Evolutionary conservation across 1,140 invertebrate species (phyloP).

Genomic region (Macrosteles quadrilineatus): DNA sequence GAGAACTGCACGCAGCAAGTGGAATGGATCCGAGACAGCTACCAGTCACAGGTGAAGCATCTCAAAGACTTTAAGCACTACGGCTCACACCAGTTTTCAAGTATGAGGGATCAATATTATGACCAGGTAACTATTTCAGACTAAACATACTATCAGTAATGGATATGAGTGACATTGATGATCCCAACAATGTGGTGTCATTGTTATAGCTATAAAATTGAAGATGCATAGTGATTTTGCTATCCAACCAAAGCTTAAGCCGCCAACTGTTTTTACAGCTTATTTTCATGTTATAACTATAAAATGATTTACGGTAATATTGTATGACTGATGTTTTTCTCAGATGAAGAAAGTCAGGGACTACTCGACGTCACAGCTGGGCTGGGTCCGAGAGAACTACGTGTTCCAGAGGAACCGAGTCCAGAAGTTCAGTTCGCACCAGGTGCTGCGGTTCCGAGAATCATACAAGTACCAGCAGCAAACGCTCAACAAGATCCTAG

Average conservation of each 20-base stretch:
- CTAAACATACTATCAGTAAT: no score
- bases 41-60: constrained; percentile 83
- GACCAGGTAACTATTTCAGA: constrained; percentile 83
- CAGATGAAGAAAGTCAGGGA: constrained; percentile 83
- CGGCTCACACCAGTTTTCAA: constrained; percentile 80
- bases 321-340: constrained; percentile 42
- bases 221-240: no score
- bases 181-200: no score
- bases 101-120: constrained; percentile 87
- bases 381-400: constrained; percentile 93
- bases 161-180: no score
- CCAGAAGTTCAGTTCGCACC: constrained; percentile 90
- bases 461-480: constrained; percentile 95
- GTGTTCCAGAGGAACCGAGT: constrained; percentile 93
- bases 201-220: no score
- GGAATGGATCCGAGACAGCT: constrained; percentile 91
- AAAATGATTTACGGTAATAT: background rate
- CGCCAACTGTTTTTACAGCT: no score
- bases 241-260: no score
- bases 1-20: constrained; percentile 92
- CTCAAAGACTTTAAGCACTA: constrained; percentile 87
- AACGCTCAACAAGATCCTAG: constrained; percentile 90
- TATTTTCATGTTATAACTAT: no score
- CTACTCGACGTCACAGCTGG: constrained; percentile 85
- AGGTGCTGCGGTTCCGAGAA: constrained; percentile 83